Evolutionary conservation across 2,113 vertebrate species (phyloP), one percentile per base, ranked within the genome.

Genomic region (Thunnus maccoyii): DNA sequence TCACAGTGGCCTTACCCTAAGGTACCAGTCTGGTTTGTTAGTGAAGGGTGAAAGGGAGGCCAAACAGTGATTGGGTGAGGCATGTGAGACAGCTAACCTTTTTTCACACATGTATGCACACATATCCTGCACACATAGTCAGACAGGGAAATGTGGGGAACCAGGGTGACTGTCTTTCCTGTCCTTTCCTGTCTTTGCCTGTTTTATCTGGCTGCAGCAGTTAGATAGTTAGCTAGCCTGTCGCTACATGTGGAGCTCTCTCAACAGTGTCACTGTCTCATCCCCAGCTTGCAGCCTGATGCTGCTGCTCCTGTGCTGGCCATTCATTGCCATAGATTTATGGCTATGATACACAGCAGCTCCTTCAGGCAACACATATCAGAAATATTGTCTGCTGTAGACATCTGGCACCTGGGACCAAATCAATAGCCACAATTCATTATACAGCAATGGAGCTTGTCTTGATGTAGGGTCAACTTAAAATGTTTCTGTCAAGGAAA

Each of bases 261-360:
- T 60, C n/a, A 46, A 14, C 54, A 62, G 8, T 51, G 51, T 14
- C 10, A 3, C 27, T 69, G 36, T 50, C 18, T 17, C 63, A 72
- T 51, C 22, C 25, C 27, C 46, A 56, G 4, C 67, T 50, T 15
- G 8, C 51, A 72, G 22, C 18, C 66, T 32, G 18, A 6, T 36
- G 36, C 74, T 57, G 67, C 36, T 76, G 54, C 85, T 71, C 61
- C 61, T 52, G 10, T 80, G 44, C 76, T 63, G 70, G 30, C 57
- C 22, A 69, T 78, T 83, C 44, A 85, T 72, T 77, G 25, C n/a
- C 13, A 13, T 61, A 41, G 70, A 88, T 83, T 87, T 84, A 84
- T 76, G 18, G 15, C 20, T 36, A 76, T 50, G 67, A 69, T 77
- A 70, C 52, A 60, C 22, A 48, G 54, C 47, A 73, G 41, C 52